These are phyloP conservation scores for Pangasius sanitwongsei DNA, from an alignment of 2,797 vertebrate species.

Conservation along the genomic window DNA sequence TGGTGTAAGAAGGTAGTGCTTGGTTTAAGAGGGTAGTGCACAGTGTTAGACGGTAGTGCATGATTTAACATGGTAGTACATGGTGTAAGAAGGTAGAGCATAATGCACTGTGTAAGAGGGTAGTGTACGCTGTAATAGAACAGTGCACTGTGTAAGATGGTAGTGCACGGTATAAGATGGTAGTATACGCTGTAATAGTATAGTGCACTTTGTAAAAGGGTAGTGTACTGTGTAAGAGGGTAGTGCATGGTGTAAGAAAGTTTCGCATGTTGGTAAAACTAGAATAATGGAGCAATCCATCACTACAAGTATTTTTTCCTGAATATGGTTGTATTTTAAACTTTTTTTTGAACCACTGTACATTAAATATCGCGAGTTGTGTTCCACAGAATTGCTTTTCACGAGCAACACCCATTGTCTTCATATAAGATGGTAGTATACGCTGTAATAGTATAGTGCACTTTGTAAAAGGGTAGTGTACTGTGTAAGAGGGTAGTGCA, in stretches of 20 bases:
- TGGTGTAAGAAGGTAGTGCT: background rate
- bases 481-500: background rate
- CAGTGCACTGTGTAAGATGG: background rate
- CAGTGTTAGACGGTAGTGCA: background rate
- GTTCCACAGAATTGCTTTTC: background rate
- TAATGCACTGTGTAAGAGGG: no score
- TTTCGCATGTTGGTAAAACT: background rate
- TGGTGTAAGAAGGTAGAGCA: background rate
- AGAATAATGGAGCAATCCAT: background rate
- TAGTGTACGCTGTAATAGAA: no score
- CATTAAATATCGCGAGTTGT: background rate
- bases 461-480: background rate
- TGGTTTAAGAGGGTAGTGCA: background rate
- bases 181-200: background rate
- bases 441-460: no score
- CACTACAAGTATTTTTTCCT: background rate
- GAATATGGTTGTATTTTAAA: background rate
- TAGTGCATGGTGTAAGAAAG: background rate
- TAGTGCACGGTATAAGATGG: background rate
- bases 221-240: background rate
- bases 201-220: background rate
- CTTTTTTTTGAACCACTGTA: background rate
- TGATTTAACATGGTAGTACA: background rate
- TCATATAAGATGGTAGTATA: background rate
- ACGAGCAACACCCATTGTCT: background rate